A percentile compares a stretch with the other conserved stretches of the same genome.
Evolutionary conservation across 92 coral and sea anemone species (phyloP).

Genomic region (Porites rus): DNA sequence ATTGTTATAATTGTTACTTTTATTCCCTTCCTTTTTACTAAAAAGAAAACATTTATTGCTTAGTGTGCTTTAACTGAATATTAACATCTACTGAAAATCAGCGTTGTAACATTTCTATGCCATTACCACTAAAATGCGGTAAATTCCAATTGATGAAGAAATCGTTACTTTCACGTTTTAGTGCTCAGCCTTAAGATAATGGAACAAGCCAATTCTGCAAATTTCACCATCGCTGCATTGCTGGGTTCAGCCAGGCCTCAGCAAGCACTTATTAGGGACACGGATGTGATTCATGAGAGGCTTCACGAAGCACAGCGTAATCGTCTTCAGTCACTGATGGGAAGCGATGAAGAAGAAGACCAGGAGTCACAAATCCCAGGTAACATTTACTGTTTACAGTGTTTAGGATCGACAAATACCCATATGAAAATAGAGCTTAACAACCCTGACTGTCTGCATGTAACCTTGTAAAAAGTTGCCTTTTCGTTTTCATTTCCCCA

Average conservation of each 20-base stretch:
- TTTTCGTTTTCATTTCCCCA: too few relatives aligned
- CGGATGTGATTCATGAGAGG: constrained; percentile 10
- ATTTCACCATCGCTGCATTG: constrained; percentile 77
- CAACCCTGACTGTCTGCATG: too few relatives aligned
- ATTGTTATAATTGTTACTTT: too few relatives aligned
- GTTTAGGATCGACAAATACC: neutral
- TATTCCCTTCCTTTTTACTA: too few relatives aligned
- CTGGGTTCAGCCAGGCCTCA: constrained; percentile 60
- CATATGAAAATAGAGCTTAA: too few relatives aligned
- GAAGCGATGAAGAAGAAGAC: constrained; percentile 38
- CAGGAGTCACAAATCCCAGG: constrained; percentile 29
- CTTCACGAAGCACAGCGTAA: constrained; percentile 15
- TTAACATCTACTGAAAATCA: too few relatives aligned
- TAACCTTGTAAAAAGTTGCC: too few relatives aligned
- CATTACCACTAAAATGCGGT: too few relatives aligned
- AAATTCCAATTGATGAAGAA: too few relatives aligned
- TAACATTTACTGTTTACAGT: neutral
- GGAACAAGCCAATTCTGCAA: constrained; percentile 77
- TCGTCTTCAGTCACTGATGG: constrained; percentile 20
- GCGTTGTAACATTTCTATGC: too few relatives aligned
- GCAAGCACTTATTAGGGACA: constrained; percentile 33
- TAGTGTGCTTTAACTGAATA: too few relatives aligned
- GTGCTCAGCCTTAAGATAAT: constrained; percentile 18
- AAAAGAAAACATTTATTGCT: too few relatives aligned
- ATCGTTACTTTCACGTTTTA: neutral